Conservation (phyloP, 2,888 invertebrate species). For the Falcaria lacertinaria region DNA sequence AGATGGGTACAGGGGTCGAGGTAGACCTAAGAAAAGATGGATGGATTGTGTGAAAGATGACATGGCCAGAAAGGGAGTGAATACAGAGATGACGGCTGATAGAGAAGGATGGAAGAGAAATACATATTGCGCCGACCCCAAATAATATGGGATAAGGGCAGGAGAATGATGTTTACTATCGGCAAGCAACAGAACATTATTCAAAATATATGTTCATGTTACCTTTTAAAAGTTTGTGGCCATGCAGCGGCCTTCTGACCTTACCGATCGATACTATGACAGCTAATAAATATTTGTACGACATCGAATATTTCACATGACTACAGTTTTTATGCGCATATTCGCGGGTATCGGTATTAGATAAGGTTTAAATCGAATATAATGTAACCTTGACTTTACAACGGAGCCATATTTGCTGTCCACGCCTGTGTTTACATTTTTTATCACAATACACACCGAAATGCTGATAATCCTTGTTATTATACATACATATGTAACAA, state of each 20-base stretch:
- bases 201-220: slow-evolving; percentile 17
- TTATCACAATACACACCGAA: slow-evolving; percentile 25
- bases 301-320: slow-evolving; percentile 23
- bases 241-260: slow-evolving; percentile 13
- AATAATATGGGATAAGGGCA: too few species aligned
- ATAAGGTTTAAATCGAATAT: slow-evolving; percentile 36
- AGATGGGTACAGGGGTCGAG: too few species aligned
- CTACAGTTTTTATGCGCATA: slow-evolving; percentile 23
- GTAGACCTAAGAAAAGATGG: too few species aligned
- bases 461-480: neutral
- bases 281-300: slow-evolving; percentile 24
- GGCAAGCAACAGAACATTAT: slow-evolving; percentile 26
- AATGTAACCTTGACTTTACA: slow-evolving; percentile 52
- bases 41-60: too few species aligned
- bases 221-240: slow-evolving; percentile 10
- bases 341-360: slow-evolving; percentile 28
- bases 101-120: too few species aligned
- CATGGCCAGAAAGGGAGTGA: too few species aligned
- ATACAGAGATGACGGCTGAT: too few species aligned
- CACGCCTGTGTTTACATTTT: slow-evolving; percentile 59
- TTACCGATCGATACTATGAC: too few species aligned
- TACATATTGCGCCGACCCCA: too few species aligned
- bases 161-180: too few species aligned
- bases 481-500: neutral
- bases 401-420: slow-evolving; percentile 27